These are phyloP conservation scores for Sphinx pinastri DNA, from an alignment of 2,888 invertebrate genomes.

Conservation along the genomic window DNA sequence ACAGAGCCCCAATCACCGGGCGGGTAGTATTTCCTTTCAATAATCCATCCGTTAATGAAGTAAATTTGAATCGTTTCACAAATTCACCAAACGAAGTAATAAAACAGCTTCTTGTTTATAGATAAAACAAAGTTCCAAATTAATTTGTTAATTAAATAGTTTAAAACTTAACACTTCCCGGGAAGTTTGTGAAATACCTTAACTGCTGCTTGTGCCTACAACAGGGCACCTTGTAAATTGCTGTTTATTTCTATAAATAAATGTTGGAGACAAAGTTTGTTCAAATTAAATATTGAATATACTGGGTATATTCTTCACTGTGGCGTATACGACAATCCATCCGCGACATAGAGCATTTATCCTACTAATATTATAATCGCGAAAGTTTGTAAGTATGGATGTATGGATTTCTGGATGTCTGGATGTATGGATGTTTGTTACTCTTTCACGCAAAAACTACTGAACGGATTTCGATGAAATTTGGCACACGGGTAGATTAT, in stretches of 20 bases:
- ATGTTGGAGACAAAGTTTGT: background rate
- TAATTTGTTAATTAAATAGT: slow-evolving; percentile 28
- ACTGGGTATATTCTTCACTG: too few species aligned
- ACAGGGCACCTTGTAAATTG: background rate
- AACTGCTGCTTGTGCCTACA: background rate
- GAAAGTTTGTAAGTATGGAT: too few species aligned
- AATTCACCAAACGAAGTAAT: slow-evolving; percentile 10
- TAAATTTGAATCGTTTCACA: slow-evolving; percentile 20
- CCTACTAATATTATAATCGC: too few species aligned
- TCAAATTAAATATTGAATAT: background rate
- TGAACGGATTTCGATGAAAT: too few species aligned
- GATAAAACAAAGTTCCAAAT: slow-evolving; percentile 19
- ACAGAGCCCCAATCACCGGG: background rate
- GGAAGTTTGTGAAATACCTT: slow-evolving; percentile 1
- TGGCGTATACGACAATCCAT: too few species aligned
- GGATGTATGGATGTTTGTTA: too few species aligned
- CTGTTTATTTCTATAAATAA: background rate
- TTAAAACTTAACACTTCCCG: slow-evolving; percentile 19
- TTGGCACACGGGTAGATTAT: too few species aligned
- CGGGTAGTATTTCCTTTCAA: background rate
- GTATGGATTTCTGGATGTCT: too few species aligned
- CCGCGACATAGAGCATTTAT: too few species aligned
- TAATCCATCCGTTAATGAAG: slow-evolving; percentile 11
- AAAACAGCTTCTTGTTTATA: slow-evolving; percentile 22
- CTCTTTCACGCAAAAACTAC: too few species aligned